These are phyloP conservation scores for Embidobia sp. DNA, from an alignment of 2,888 invertebrate species.

Conservation along the genomic window DNA sequence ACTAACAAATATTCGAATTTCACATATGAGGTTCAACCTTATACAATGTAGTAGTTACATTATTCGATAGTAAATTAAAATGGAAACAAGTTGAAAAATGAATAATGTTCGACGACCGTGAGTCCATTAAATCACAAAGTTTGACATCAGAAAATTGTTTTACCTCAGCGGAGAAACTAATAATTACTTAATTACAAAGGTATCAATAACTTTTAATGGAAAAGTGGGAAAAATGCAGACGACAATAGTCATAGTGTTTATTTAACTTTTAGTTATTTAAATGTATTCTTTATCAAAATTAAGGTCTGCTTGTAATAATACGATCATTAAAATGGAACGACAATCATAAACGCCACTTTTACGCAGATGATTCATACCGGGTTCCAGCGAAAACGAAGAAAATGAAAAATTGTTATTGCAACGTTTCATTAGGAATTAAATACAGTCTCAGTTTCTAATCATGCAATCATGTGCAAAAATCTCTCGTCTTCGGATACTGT, in stretches of 20 bases:
- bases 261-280: constrained; percentile 19
- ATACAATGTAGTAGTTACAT: too few species aligned
- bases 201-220: background rate
- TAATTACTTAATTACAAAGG: too few species aligned
- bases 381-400: constrained; percentile 45
- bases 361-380: constrained; percentile 30
- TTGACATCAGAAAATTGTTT: too few species aligned
- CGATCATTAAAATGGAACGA: constrained; percentile 17
- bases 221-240: too few species aligned
- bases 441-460: constrained; percentile 40
- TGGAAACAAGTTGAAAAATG: too few species aligned
- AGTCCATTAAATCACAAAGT: too few species aligned
- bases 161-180: too few species aligned
- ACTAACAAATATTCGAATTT: too few species aligned
- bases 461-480: constrained; percentile 52
- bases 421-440: constrained; percentile 54
- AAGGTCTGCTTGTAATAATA: background rate
- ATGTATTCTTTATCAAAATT: constrained; percentile 9
- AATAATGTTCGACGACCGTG: too few species aligned
- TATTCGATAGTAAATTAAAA: too few species aligned
- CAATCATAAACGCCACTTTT: constrained; percentile 17
- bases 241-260: background rate
- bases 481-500: constrained; percentile 36
- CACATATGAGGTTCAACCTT: too few species aligned
- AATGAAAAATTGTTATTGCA: constrained; percentile 45